Evolutionary conservation across 2,888 invertebrate genomes (phyloP).

Genomic region (Leptinotarsa peninsularis): DNA sequence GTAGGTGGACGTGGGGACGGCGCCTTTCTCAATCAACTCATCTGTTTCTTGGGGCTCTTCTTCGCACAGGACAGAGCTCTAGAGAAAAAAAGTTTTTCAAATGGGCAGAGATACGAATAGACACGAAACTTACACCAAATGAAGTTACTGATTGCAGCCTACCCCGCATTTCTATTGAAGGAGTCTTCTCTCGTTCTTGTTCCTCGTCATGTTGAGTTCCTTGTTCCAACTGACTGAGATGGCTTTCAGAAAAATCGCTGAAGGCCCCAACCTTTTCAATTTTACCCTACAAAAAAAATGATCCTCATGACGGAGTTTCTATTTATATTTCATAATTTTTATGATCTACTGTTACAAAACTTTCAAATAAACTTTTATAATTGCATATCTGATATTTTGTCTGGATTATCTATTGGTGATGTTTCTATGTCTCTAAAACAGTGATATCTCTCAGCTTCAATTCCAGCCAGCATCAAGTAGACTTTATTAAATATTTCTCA

Average conservation of each 20-base stretch:
- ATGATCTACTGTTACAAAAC: too few relatives aligned
- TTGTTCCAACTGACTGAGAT: constrained; percentile 55
- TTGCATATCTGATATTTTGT: too few relatives aligned
- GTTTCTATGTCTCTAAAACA: too few relatives aligned
- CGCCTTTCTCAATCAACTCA: constrained; percentile 77
- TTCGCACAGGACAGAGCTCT: constrained; percentile 33
- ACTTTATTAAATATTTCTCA: too few relatives aligned
- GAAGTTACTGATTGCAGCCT: constrained; percentile 57
- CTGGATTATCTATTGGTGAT: too few relatives aligned
- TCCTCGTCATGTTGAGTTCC: constrained; percentile 50
- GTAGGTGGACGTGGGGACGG: constrained; percentile 74
- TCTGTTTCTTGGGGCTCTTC: constrained; percentile 72
- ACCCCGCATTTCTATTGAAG: constrained; percentile 41
- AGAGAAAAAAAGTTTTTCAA: background rate
- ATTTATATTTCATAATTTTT: too few relatives aligned
- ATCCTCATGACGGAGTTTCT: background rate
- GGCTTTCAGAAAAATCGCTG: constrained; percentile 70
- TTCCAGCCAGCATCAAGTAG: too few relatives aligned
- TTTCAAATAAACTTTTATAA: too few relatives aligned
- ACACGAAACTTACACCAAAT: constrained; percentile 53
- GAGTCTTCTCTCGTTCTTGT: constrained; percentile 61
- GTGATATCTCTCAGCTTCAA: too few relatives aligned
- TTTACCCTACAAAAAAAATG: constrained; percentile 68
- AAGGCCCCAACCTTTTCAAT: constrained; percentile 72
- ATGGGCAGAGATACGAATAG: background rate